Base-by-base conservation (phyloP, 1,140 invertebrate genomes). In the Ganaspis sp. region DNA sequence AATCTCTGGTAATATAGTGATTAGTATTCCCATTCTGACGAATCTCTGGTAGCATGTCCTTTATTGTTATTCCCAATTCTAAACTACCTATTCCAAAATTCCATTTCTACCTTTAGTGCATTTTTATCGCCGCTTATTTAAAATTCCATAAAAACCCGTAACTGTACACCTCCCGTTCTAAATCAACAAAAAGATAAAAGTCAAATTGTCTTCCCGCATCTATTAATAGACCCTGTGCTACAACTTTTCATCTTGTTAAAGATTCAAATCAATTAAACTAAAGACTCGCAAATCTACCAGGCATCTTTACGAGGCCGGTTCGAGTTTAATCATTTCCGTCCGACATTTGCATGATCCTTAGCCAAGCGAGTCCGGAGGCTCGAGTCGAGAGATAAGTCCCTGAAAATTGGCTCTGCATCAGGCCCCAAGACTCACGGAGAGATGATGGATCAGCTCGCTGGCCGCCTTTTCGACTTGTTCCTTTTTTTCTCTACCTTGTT, bases 391-490 rank as follows among this genome's bases (percentile, higher is more conserved):
- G 75, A 64, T 45, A 72, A 26, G 53, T 58, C 58, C 74, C 72
- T 79, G 45, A 74, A 77, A 78, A 78, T 73, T 40, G 73, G 29
- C 37, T 71, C n/a, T 45, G 34, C 54, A 64, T 64, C 23, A 26
- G 42, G 71, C 72, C 38, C 49, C 42, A 40, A 42, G 69, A 64
- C 53, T 75, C 19, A 73, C 72, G 42, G 49, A 75, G 79, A 84
- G 80, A 81, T 82, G 77, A 82, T 82, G 77, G 83, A 84, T 84
- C 83, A 82, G 81, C 83, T 82, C 76, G 77, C 83, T 79, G 78
- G 75, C 73, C 76, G 74, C 78, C 75, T 79, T 81, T 83, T 75
- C 79, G 75, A 75, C 79, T 64, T 76, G 37, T 45, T 72, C 23
- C 69, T 21, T 77, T 80, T 80, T 84, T 79, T 81, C 70, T 40